These are phyloP conservation scores for Melospiza georgiana DNA, from an alignment of 2,113 vertebrate genomes.

Conservation along the genomic window DNA sequence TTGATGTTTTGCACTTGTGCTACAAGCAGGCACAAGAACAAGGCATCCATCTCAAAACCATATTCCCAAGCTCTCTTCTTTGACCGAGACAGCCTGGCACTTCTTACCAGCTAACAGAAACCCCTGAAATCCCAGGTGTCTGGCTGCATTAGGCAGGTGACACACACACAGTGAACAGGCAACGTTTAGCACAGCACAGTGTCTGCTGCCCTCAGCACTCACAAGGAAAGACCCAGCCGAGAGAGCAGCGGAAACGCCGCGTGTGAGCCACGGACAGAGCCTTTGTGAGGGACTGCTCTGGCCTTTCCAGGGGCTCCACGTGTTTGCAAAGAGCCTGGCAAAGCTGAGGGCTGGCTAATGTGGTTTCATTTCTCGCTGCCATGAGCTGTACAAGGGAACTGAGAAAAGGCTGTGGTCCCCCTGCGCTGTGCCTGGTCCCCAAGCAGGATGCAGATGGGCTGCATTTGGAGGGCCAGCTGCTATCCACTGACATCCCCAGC, in stretches of 20 bases:
- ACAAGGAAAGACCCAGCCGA: neutral
- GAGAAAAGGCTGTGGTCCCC: neutral
- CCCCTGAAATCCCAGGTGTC: neutral
- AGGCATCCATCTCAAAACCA: neutral
- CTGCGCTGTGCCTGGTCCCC: accelerated
- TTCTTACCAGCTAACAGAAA: neutral
- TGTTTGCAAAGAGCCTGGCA: neutral
- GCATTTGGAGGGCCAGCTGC: neutral
- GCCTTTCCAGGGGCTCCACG: neutral
- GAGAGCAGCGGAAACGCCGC: accelerated
- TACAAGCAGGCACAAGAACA: neutral
- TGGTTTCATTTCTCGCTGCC: neutral
- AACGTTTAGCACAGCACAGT: accelerated
- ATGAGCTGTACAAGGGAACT: neutral
- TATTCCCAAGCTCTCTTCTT: neutral
- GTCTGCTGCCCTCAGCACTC: neutral
- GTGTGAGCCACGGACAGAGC: neutral
- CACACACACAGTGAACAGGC: neutral
- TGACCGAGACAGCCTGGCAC: accelerated
- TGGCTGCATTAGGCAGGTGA: neutral
- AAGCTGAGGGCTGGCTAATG: neutral
- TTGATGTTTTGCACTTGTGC: neutral
- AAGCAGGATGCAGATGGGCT: neutral
- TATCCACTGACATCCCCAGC: neutral
- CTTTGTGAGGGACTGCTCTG: neutral